A percentile compares a stretch with the other conserved stretches of the same genome.
Evolutionary conservation across 1,140 invertebrate species (phyloP).

Genomic region (Platyscapa corneri): DNA sequence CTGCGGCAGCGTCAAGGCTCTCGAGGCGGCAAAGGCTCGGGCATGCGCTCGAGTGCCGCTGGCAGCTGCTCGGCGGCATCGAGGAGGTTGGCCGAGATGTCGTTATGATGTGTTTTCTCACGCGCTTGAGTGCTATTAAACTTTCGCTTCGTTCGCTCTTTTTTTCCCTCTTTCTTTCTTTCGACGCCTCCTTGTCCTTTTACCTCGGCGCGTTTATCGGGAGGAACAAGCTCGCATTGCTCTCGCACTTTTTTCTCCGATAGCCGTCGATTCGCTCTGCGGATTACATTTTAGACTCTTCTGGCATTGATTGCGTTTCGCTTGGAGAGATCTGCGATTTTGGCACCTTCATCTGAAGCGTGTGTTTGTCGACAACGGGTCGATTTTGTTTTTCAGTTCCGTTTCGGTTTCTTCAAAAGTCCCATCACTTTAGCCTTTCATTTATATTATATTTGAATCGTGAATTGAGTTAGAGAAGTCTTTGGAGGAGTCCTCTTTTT

Average conservation of each 20-base stretch:
- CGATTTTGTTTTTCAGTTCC: too few relatives aligned
- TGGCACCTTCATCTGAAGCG: neutral
- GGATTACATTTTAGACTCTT: too few relatives aligned
- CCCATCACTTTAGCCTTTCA: neutral
- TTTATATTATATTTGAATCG: neutral
- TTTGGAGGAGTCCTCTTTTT: neutral
- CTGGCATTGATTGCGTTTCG: too few relatives aligned
- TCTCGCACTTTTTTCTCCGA: neutral
- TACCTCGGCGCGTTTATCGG: neutral
- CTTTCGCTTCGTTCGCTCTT: slow-evolving; percentile 27
- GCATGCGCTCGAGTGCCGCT: neutral
- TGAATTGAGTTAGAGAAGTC: neutral
- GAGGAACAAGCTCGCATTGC: too few relatives aligned
- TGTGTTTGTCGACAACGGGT: too few relatives aligned
- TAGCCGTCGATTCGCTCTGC: too few relatives aligned
- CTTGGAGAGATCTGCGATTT: neutral
- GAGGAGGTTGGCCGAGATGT: slow-evolving; percentile 23
- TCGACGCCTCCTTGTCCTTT: neutral
- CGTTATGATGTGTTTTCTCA: slow-evolving; percentile 43
- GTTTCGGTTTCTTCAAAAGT: neutral
- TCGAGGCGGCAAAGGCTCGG: neutral
- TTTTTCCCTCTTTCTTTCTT: neutral
- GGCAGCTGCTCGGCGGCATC: slow-evolving; percentile 14
- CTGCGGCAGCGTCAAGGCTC: neutral
- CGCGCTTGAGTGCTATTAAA: slow-evolving; percentile 34